Base-by-base conservation (phyloP, 1,140 invertebrate genomes). In the Neodiprion pinetum region DNA sequence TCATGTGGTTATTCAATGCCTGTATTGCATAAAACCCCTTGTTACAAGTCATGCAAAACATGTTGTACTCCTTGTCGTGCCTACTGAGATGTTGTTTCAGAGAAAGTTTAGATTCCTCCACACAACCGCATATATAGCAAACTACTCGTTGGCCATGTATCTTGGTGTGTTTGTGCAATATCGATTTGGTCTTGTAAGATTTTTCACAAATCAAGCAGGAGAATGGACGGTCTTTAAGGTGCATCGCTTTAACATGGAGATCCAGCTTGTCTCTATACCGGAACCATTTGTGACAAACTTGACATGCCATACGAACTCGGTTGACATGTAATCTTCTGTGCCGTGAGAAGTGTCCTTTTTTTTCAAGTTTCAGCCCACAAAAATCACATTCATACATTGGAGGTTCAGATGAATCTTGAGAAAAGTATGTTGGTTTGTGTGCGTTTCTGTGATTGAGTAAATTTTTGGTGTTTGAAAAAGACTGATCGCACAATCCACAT, bases 281-380 rank as follows among this genome's bases (percentile, higher is more conserved):
- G 75, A 91, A 91, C 1, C 85, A 88, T 78, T 91, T 91, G 74
- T 88, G 87, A 82, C 92, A 92, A 75, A 89, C 91, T 72, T 92
- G 91, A 80, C 92, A 93, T 72, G 89, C 88, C 78, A 90, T 91
- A 12, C 88, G 89, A 72, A 86, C 90, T 79, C 88, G 89, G 7
- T 92, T 90, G 1, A 90, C 90, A 78, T 91, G 90, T 3, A 89
- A 89, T 23, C 90, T 86, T 84, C 92, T 91, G 79, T 93, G 92
- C 3, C 91, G 85, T 1, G 89, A 90, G 17, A 93, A 83, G 9
- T 91, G 83, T 10, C 90, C 90, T 28, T 88, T 90, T 14, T 90
- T 90, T 48, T 88, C 85, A 80, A 91, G 91, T 3, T 88, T 90
- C 80, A 92, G 92, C 8, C 88, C 87, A 80, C 92, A 92, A 78